Evolutionary conservation across 1,140 invertebrate species (phyloP).

Genomic region (Papilio aristodemus): DNA sequence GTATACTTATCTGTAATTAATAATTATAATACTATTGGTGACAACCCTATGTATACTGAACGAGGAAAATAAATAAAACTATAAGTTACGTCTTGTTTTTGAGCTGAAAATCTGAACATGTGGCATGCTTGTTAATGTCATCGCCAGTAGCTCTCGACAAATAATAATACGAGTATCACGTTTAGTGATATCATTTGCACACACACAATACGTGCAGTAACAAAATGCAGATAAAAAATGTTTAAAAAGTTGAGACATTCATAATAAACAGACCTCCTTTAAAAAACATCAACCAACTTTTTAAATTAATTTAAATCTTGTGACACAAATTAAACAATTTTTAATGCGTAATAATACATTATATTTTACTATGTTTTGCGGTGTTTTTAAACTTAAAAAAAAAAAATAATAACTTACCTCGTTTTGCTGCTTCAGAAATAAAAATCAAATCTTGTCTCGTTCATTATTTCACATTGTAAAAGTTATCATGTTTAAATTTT

Average conservation of each 20-base stretch:
- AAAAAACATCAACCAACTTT: too few species aligned
- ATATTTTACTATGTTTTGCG: too few species aligned
- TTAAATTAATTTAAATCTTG: too few species aligned
- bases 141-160: not conserved
- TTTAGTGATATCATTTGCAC: constrained; percentile 10
- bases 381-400: too few species aligned
- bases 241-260: too few species aligned
- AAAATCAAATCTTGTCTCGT: not conserved
- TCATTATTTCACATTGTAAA: not conserved
- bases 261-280: too few species aligned
- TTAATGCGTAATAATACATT: too few species aligned
- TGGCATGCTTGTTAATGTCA: constrained; percentile 14
- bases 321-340: too few species aligned
- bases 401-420: too few species aligned
- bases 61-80: constrained; percentile 31
- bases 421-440: not conserved
- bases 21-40: too few species aligned
- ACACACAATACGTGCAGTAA: not conserved
- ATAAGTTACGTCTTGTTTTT: constrained; percentile 17
- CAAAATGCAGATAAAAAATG: not conserved
- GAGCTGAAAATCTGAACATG: constrained; percentile 2
- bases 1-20: too few species aligned
- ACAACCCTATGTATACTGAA: constrained; percentile 14
- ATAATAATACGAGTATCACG: constrained; percentile 15
- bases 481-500: not conserved